Evolutionary conservation across 2,888 invertebrate genomes (phyloP), one percentile per base, ranked within the genome.

Genomic region (Tipula confusa): DNA sequence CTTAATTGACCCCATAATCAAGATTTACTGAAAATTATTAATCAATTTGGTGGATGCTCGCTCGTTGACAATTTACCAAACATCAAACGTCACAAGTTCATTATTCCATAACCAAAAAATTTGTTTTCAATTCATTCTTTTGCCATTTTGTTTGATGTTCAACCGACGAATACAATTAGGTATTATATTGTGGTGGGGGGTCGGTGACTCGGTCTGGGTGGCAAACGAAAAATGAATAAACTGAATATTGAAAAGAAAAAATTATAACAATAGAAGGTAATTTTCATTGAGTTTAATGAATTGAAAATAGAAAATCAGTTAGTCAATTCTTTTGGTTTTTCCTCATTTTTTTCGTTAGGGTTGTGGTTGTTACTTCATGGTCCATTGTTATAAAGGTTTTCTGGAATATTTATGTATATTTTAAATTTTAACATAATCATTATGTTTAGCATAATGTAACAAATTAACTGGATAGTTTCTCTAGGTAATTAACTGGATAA

Each of bases 211-310:
- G 43, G n/a, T n/a, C n/a, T n/a, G n/a, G n/a, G n/a, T n/a, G n/a
- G 6, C n/a, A 13, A 43, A 43, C 18, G 15, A 64, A 64, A 24
- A 64, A 7, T 64, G 64, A 2, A 64, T 64, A 24, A 24, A 64
- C 24, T 64, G 64, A 64, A 64, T 64, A 64, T 24, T 64, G 64
- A 24, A 64, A 64, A 64, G 64, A 24, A 64, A 64, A n/a, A 64
- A 64, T 64, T 64, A 64, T 64, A 64, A 64, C 64, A 64, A 64
- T 64, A 9, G 64, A 64, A 64, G 64, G 64, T 64, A 64, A 64
- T 64, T 64, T 64, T 64, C 64, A 64, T 64, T 64, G 64, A 64
- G 64, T 64, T 64, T 64, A 64, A 64, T 64, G 64, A 64, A 64
- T 64, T 64, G 64, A 64, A 64, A 64, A 64, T 24, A 24, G 64